Evolutionary conservation across 1,140 invertebrate genomes (phyloP), one percentile per base, ranked within the genome.

Genomic region (Magallana angulata): DNA sequence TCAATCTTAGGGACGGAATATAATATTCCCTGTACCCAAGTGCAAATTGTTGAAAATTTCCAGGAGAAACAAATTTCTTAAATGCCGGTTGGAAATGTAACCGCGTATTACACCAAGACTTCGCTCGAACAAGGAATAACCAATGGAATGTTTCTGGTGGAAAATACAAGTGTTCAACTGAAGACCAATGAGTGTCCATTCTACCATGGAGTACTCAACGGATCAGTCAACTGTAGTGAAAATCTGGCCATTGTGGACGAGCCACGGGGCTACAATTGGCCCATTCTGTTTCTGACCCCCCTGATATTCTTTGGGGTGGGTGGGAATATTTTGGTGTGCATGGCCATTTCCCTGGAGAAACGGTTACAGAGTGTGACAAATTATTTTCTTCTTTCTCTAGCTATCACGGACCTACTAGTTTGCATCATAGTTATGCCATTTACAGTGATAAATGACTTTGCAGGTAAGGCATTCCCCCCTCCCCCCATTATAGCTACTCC

Each of bases 271-370:
- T 88, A 91, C 57, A 92, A 93, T 80, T 94, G 94, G 94, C 88
- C 84, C 16, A 90, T 93, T n/a, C 86, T 94, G 11, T 58, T 93
- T 16, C 87, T 93, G 86, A 89, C 91, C 9, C 92, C 92, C 1
- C 87, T 94, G 18, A 93, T 93, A 68, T 81, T 94, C n/a, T 94
- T 93, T 87, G 94, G 94, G 71, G 89, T 94, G 80, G 97, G 97
- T n/a, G 98, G 98, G 30, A 99, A 99, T 95, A 97, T 99, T 59
- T 96, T 99, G 89, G 98, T 99, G 80, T 99, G 98, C 95, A 96
- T 99, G 91, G 98, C 98, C 59, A 99, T 99, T 91, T 98, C 98
- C 95, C 98, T 98, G 68, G 98, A 99, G 95, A 96, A 98, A 71
- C 97, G 97, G 11, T 96, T 99, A 87, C 96, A 98, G 92, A 96